Evolutionary conservation across 23 tunicate species (phyloP).

Genomic region (Ciona savignyi): DNA sequence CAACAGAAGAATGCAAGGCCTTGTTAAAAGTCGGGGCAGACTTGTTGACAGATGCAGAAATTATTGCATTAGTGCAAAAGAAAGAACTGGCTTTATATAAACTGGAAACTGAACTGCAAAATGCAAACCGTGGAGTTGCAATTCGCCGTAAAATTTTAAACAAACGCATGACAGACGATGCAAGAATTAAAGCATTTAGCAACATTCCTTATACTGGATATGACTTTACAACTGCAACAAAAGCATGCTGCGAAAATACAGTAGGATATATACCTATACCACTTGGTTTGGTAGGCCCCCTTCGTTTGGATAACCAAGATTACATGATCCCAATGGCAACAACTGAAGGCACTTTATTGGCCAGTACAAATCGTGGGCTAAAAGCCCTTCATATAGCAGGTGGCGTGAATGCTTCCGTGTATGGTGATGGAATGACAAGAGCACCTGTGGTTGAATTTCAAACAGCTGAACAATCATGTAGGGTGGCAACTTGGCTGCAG

Average conservation of each 20-base stretch:
- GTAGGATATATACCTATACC: constrained; percentile 81
- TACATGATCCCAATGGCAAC: constrained; percentile 85
- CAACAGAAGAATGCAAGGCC: constrained; percentile 31
- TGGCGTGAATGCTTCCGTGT: constrained; percentile 59
- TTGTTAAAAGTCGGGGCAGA: constrained; percentile 61
- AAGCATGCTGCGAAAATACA: constrained; percentile 93
- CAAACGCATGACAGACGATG: constrained; percentile 3
- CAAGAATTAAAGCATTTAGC: constrained; percentile 24
- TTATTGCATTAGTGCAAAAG: constrained; percentile 39
- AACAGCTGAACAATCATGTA: constrained; percentile 31
- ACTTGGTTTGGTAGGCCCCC: constrained; percentile 75
- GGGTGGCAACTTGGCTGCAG: constrained; percentile 60
- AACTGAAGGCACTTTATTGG: constrained; percentile 84
- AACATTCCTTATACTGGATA: constrained; percentile 69
- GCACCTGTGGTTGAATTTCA: constrained; percentile 86
- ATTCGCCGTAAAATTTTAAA: constrained; percentile 51
- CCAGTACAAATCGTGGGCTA: constrained; percentile 76
- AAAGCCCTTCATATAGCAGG: constrained; percentile 70
- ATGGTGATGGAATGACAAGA: constrained; percentile 85
- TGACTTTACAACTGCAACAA: constrained; percentile 85
- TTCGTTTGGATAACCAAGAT: constrained; percentile 48
- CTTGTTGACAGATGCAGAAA: constrained; percentile 73
- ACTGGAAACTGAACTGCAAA: constrained; percentile 49
- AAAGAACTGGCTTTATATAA: constrained; percentile 48
- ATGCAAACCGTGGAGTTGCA: constrained; percentile 83